Conservation (phyloP, 2,888 invertebrate species). For the Parnassius smintheus region DNA sequence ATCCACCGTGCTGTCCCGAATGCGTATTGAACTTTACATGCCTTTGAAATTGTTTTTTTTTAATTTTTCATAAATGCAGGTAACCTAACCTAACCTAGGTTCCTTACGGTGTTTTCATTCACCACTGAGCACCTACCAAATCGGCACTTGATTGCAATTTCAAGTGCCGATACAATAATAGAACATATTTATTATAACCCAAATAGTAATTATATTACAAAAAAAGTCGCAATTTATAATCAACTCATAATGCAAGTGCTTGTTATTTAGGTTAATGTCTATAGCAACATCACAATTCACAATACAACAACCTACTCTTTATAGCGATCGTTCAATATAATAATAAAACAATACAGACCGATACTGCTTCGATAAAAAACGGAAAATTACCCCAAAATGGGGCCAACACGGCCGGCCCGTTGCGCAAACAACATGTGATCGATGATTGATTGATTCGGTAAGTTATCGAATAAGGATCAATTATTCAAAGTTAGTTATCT, state of each 20-base stretch:
- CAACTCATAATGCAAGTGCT: neutral
- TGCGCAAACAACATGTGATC: constrained; percentile 61
- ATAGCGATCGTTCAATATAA: constrained; percentile 43
- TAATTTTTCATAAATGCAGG: no score
- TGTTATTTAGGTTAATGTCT: neutral
- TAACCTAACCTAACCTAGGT: no score
- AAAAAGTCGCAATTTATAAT: neutral
- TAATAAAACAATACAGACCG: constrained; percentile 38
- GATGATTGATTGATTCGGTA: constrained; percentile 67
- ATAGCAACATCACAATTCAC: neutral
- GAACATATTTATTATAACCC: no score
- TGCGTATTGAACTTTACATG: no score
- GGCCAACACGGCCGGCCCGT: constrained; percentile 44
- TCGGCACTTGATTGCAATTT: no score
- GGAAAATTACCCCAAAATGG: constrained; percentile 55
- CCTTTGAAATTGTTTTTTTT: no score
- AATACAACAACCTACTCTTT: constrained; percentile 41
- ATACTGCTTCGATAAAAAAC: constrained; percentile 45
- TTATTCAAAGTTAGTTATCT: constrained; percentile 64
- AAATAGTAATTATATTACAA: no score
- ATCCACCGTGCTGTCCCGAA: no score
- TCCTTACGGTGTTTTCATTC: no score
- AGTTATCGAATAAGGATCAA: constrained; percentile 55
- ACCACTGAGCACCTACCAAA: no score
- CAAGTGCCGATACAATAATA: no score